Percentiles rank a stretch among this genome's conserved stretches.
phyloP scores from a whole-genome alignment of 2,113 vertebrate species.

The Regulus satrapa region DNA sequence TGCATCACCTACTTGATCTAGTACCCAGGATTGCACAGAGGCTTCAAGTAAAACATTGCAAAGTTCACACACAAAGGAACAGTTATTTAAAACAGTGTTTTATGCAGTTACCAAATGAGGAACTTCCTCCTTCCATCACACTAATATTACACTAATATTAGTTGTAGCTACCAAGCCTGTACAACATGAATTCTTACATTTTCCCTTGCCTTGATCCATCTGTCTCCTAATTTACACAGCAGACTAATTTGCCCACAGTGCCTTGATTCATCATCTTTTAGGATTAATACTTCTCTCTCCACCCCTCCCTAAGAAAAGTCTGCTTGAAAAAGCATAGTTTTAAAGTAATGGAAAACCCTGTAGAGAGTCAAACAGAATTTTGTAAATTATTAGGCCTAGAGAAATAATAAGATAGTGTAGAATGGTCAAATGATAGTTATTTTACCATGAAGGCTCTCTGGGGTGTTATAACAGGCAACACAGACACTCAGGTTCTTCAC shows the following conservation, averaged over 20 bases:
- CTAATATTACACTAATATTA: fast-evolving
- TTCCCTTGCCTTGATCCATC: background rate
- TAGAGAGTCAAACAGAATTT: background rate
- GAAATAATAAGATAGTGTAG: background rate
- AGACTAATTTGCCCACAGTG: background rate
- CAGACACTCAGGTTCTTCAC: background rate
- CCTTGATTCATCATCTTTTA: background rate
- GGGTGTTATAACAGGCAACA: background rate
- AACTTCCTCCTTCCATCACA: background rate
- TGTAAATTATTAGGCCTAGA: background rate
- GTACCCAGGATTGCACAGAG: background rate
- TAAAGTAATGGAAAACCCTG: background rate
- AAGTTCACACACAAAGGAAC: background rate
- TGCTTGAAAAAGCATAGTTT: background rate
- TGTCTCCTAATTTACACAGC: background rate
- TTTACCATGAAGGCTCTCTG: background rate
- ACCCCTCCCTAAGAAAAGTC: fast-evolving
- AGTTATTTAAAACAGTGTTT: background rate
- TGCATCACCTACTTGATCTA: background rate
- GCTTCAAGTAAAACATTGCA: background rate
- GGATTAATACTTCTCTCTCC: background rate
- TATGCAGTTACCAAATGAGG: background rate
- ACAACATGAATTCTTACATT: background rate
- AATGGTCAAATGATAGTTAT: background rate
- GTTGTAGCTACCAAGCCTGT: background rate